Base-by-base conservation (phyloP, 2,888 invertebrate genomes). In the Melipona bicolor region DNA sequence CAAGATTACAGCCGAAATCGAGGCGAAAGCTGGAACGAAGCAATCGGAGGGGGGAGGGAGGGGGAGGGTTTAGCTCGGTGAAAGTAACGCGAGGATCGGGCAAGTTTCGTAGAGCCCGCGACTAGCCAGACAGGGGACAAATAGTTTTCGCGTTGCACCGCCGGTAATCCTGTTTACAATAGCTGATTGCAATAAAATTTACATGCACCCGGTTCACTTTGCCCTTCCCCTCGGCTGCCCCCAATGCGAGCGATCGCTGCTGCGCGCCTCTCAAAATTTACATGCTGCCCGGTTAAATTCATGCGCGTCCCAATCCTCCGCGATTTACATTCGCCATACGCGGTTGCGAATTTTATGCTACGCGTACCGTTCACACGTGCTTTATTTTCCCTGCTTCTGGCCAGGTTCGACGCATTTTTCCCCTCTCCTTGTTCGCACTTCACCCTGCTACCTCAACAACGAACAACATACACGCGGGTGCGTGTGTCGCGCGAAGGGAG, bases 141-240 rank as follows among this genome's bases (percentile, higher is more conserved):
- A 87, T 88, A 88, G 89, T 89, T 87, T 89, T 83, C 79, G 68
- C 83, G 81, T 87, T 74, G 88, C 85, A 74, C 76, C 84, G 83
- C 76, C 81, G 82, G 81, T 89, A 89, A 89, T 89, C 87, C 89
- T 89, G 89, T 89, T 89, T 89, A 89, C 89, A 89, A 89, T 89
- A 87, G 89, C 86, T 89, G 89, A 89, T 89, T 89, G 89, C 89
- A 88, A 89, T 89, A 89, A 89, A 89, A 89, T 89, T 89, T 89
- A 89, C 88, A 89, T 89, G 89, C 79, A 67, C 79, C 83, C 82
- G 36, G 62, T 62, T 79, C 82, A 78, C 69, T 79, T 79, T 69
- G 70, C 65, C 71, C 54, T 59, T n/a, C 36, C 74, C 54, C 24
- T 19, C n/a, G 43, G 24, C 49, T 24, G 6, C 32, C 4, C 32